Percentiles rank a stretch among this genome's conserved stretches.
Evolutionary conservation across 2,113 vertebrate genomes (phyloP).

Genomic region (Misgurnus anguillicaudatus): DNA sequence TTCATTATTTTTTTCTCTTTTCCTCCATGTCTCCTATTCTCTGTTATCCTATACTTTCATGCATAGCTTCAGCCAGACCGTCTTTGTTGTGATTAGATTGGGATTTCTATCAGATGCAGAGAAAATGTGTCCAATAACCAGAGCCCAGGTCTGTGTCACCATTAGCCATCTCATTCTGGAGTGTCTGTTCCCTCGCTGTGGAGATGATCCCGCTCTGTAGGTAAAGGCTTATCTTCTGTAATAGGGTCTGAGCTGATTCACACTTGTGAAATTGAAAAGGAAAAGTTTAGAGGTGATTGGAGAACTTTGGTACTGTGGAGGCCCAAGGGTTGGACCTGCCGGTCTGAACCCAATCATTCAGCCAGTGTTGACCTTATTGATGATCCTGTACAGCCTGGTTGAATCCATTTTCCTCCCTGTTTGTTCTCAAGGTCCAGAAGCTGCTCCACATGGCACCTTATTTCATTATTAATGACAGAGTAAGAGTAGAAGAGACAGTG

Average conservation of each 20-base stretch:
- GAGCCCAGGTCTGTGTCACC: conserved; percentile 21
- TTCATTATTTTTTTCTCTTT: conserved; percentile 6
- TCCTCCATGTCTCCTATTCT: background rate
- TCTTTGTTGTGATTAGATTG: conserved; percentile 30
- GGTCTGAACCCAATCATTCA: conserved; percentile 68
- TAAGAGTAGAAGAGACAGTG: background rate
- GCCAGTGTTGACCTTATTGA: conserved; percentile 71
- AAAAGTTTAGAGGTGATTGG: conserved; percentile 53
- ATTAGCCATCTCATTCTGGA: conserved; percentile 34
- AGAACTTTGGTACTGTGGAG: conserved; percentile 20
- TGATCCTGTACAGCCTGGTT: conserved; percentile 66
- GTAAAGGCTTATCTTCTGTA: conserved; percentile 43
- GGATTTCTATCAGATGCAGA: conserved; percentile 39
- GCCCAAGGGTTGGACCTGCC: conserved; percentile 36
- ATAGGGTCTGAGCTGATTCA: conserved; percentile 43
- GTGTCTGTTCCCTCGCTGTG: conserved; percentile 15
- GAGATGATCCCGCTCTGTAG: conserved; percentile 29
- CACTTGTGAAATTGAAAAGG: conserved; percentile 48
- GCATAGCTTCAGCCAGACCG: conserved; percentile 19
- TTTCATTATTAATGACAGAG: conserved; percentile 14
- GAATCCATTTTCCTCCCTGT: conserved; percentile 64
- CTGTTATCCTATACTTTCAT: conserved; percentile 20
- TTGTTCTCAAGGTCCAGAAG: conserved; percentile 64
- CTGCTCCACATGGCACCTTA: conserved; percentile 42
- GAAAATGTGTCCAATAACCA: conserved; percentile 41